A percentile compares a stretch with the other conserved stretches of the same genome.
These are phyloP conservation scores for Rachycentron canadum DNA, from an alignment of 2,797 vertebrate genomes.

Conservation along the genomic window DNA sequence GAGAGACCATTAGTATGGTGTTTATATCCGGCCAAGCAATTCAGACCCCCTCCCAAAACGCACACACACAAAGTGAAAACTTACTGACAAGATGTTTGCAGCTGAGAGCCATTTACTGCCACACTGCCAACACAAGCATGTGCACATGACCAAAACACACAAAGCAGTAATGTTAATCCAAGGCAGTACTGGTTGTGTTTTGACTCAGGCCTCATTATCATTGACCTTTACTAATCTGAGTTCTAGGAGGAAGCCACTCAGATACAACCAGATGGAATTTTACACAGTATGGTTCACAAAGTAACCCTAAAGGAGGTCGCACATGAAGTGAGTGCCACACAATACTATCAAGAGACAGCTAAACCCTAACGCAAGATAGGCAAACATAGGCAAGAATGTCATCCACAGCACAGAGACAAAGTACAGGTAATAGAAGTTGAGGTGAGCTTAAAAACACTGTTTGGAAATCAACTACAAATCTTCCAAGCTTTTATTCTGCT, in stretches of 20 bases:
- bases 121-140: constrained; percentile 50
- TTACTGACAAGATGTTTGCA: constrained; percentile 52
- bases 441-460: background rate
- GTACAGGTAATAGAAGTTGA: background rate
- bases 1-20: constrained; percentile 49
- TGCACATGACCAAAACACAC: constrained; percentile 44
- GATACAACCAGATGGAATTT: constrained; percentile 50
- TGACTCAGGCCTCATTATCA: constrained; percentile 68
- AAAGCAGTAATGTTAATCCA: constrained; percentile 56
- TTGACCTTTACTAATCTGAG: constrained; percentile 70
- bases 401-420: constrained; percentile 5
- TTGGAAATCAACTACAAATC: constrained; percentile 6
- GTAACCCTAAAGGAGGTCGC: background rate
- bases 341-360: background rate
- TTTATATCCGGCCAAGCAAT: constrained; percentile 48
- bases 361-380: background rate
- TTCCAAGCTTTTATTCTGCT: background rate
- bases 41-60: constrained; percentile 36
- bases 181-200: constrained; percentile 57
- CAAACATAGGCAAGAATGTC: constrained; percentile 19
- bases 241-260: constrained; percentile 51
- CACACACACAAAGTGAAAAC: constrained; percentile 32
- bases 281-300: constrained; percentile 27
- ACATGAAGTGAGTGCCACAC: background rate
- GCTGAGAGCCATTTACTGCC: constrained; percentile 59